phyloP scores from a whole-genome alignment of 2,797 vertebrate genomes.

The Diplodus sargus region DNA sequence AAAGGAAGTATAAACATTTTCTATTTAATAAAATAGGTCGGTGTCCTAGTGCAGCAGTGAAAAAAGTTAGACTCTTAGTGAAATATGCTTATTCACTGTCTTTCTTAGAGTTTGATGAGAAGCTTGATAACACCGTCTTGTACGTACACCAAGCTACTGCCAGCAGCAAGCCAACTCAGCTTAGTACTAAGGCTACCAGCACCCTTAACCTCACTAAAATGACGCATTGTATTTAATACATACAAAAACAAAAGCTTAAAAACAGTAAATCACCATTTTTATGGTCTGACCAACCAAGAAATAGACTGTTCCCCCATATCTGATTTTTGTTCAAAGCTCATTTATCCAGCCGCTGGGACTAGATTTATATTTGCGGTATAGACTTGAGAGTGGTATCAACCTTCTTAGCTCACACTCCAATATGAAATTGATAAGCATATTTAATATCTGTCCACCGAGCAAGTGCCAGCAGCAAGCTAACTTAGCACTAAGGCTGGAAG shows the following conservation, averaged over 20 bases:
- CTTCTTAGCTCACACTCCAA: too few relatives aligned
- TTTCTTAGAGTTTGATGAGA: slow-evolving; percentile 40
- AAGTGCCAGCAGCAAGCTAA: slow-evolving; percentile 33
- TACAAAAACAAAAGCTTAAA: slow-evolving; percentile 1
- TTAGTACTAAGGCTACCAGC: slow-evolving; percentile 10
- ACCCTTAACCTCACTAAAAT: background rate
- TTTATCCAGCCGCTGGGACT: too few relatives aligned
- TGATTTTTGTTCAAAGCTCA: too few relatives aligned
- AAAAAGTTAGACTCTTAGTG: too few relatives aligned
- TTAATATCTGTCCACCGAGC: slow-evolving; percentile 20
- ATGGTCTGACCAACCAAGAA: too few relatives aligned
- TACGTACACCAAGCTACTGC: slow-evolving; percentile 27
- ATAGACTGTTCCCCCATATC: too few relatives aligned
- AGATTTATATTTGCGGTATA: too few relatives aligned
- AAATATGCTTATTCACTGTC: slow-evolving; percentile 31
- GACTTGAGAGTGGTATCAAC: too few relatives aligned
- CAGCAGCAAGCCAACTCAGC: slow-evolving; percentile 39
- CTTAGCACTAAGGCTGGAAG: slow-evolving; percentile 21
- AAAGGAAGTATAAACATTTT: slow-evolving; percentile 9
- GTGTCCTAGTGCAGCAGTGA: background rate
- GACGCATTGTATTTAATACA: slow-evolving; percentile 9
- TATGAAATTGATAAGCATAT: too few relatives aligned
- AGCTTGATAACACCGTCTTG: slow-evolving; percentile 27
- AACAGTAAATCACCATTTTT: slow-evolving; percentile 3
- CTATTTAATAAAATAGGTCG: slow-evolving; percentile 16